A percentile compares a stretch with the other conserved stretches of the same genome.
phyloP scores from a whole-genome alignment of 92 coral and sea anemone species.

The Phymanthus crucifer region DNA sequence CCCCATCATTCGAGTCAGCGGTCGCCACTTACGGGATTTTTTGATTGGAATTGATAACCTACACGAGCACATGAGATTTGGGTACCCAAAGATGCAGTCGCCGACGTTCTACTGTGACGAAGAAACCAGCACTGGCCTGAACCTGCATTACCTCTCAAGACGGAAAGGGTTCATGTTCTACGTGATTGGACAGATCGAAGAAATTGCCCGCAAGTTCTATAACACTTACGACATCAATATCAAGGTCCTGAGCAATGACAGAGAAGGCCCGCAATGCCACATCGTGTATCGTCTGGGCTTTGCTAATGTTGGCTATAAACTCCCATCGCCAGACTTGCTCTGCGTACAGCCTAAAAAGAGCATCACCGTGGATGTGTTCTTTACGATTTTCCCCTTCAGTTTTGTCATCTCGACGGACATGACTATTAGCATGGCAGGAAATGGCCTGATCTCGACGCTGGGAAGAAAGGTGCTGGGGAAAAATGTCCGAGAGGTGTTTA shows the following conservation, averaged over 20 bases:
- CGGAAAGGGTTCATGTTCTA: conserved; percentile 71
- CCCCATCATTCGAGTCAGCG: conserved; percentile 80
- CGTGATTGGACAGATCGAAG: conserved; percentile 78
- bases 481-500: conserved; percentile 62
- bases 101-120: conserved; percentile 87
- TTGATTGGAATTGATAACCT: conserved; percentile 79
- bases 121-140: conserved; percentile 65
- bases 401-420: conserved; percentile 60
- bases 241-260: conserved; percentile 53
- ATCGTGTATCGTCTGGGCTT: conserved; percentile 69
- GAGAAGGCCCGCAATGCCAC: conserved; percentile 33
- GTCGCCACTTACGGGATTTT: conserved; percentile 78
- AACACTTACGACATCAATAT: conserved; percentile 46
- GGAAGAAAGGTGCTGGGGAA: conserved; percentile 70
- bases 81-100: conserved; percentile 78
- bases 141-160: conserved; percentile 69
- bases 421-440: conserved; percentile 73
- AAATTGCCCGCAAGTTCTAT: conserved; percentile 67
- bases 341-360: conserved; percentile 33
- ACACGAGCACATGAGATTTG: conserved; percentile 89
- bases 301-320: conserved; percentile 58
- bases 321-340: conserved; percentile 54
- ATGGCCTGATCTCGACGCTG: conserved; percentile 59
- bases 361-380: conserved; percentile 63
- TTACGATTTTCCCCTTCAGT: conserved; percentile 79